phyloP scores from a whole-genome alignment of 2,113 vertebrate species.

The Phalacrocorax pelagicus region DNA sequence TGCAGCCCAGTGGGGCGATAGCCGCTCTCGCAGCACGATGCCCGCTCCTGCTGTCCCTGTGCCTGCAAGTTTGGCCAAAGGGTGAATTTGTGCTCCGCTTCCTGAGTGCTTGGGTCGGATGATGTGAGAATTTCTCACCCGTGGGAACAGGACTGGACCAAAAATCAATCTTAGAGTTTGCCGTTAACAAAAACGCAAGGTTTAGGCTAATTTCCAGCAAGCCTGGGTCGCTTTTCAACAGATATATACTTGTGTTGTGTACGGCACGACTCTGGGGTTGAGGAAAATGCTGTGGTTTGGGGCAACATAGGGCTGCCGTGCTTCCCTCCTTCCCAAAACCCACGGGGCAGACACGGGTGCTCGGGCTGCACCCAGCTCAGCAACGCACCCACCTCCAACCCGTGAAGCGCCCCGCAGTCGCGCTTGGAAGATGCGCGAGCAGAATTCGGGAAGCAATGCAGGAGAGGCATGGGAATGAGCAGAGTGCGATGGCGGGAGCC shows the following conservation, averaged over 20 bases:
- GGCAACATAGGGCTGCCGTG: rapidly evolving
- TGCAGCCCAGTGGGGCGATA: background rate
- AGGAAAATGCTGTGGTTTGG: background rate
- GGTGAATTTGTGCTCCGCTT: background rate
- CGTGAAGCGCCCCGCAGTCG: rapidly evolving
- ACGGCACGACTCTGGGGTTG: rapidly evolving
- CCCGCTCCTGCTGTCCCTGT: background rate
- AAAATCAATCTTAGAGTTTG: background rate
- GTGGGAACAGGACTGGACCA: background rate
- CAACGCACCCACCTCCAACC: too few species aligned
- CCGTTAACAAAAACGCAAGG: background rate
- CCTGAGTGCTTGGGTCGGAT: rapidly evolving
- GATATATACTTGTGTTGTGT: rapidly evolving
- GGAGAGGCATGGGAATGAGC: background rate
- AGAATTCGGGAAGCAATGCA: background rate
- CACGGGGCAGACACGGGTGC: rapidly evolving
- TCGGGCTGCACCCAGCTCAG: rapidly evolving
- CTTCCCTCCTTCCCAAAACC: background rate
- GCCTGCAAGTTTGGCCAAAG: background rate
- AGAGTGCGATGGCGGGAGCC: background rate
- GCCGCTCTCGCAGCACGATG: background rate
- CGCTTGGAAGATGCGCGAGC: rapidly evolving
- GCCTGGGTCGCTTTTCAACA: background rate
- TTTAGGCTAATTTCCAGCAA: background rate
- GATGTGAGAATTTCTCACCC: background rate